These are phyloP conservation scores for Drosophila burlai DNA, from an alignment of 1,140 invertebrate genomes.

Conservation along the genomic window DNA sequence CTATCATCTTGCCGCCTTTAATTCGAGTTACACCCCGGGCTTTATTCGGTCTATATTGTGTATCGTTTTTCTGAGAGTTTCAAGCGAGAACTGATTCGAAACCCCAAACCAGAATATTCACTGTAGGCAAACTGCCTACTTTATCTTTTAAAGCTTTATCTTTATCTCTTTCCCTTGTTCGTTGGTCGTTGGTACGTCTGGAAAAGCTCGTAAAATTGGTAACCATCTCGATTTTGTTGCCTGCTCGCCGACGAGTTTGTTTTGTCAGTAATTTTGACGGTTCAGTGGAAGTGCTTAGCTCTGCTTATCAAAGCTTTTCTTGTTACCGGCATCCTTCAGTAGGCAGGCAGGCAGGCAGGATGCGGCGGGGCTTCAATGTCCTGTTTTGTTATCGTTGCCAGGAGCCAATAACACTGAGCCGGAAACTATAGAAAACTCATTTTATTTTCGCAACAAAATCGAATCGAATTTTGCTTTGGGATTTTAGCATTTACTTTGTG, in stretches of 20 bases:
- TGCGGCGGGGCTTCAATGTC: conserved; percentile 3
- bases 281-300: conserved; percentile 39
- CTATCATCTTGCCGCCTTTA: conserved; percentile 56
- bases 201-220: conserved; percentile 20
- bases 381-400: conserved; percentile 46
- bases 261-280: conserved; percentile 28
- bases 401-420: conserved; percentile 50
- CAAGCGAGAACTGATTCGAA: neutral
- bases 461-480: conserved; percentile 26
- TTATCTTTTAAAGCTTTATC: neutral
- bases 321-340: conserved; percentile 36
- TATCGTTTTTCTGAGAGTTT: conserved; percentile 4
- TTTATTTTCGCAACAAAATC: conserved; percentile 48
- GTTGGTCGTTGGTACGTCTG: too few species aligned
- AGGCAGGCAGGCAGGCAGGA: neutral
- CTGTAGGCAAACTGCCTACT: conserved; percentile 24
- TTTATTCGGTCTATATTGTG: too few species aligned
- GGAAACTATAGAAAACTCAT: conserved; percentile 56
- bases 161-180: neutral
- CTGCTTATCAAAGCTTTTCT: conserved; percentile 69
- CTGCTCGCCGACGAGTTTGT: conserved; percentile 12
- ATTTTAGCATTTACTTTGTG: neutral
- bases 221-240: conserved; percentile 27
- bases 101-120: neutral
- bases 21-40: neutral